Conservation (phyloP, 2,113 vertebrate species). For the Rhinogobius similis region DNA sequence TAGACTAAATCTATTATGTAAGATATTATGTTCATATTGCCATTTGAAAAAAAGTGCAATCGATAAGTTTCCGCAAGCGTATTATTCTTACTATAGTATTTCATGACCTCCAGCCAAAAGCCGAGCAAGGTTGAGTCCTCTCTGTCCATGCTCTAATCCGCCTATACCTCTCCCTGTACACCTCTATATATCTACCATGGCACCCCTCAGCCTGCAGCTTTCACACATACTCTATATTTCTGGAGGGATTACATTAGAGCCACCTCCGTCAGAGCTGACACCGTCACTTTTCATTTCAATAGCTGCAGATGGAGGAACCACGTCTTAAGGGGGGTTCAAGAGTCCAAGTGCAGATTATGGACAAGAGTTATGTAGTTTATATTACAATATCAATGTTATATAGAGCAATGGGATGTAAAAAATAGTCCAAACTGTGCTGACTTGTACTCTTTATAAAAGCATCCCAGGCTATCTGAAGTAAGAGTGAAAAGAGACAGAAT, state of each 20-base stretch:
- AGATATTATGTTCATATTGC: not conserved
- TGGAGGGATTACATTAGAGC: not conserved
- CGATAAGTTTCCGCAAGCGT: not conserved
- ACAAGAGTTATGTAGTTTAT: conserved; percentile 1
- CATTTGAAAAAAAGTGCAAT: too few relatives aligned
- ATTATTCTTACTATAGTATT: conserved; percentile 23
- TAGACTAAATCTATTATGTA: too few relatives aligned
- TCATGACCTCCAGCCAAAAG: conserved; percentile 30
- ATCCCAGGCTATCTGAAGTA: not conserved
- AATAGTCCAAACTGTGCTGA: conserved; percentile 1
- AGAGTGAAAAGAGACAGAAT: too few relatives aligned
- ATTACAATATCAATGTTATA: conserved; percentile 12
- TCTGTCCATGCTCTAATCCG: conserved; percentile 23
- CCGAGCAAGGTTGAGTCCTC: conserved; percentile 50
- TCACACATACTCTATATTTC: not conserved
- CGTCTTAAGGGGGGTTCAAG: not conserved
- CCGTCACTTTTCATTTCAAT: not conserved
- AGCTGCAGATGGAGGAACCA: not conserved
- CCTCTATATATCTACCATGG: not conserved
- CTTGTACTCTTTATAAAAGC: not conserved
- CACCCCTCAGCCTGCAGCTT: conserved; percentile 18
- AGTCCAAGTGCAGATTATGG: conserved; percentile 21
- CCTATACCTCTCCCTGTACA: conserved; percentile 8
- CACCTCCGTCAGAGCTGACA: not conserved
- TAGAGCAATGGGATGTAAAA: conserved; percentile 10